Evolutionary conservation across 2,113 vertebrate genomes (phyloP).

Genomic region (Austrofundulus limnaeus): DNA sequence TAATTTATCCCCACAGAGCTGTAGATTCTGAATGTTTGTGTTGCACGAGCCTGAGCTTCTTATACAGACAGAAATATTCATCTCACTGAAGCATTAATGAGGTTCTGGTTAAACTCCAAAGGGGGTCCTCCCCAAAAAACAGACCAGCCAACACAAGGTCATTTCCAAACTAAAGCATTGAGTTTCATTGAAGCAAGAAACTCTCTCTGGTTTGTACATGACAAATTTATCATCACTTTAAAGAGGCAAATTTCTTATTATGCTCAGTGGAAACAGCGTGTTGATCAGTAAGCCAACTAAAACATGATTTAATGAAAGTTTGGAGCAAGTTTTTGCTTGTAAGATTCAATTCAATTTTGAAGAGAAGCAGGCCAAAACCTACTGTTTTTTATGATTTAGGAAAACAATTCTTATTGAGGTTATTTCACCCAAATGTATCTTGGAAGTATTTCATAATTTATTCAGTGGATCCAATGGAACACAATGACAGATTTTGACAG

Average conservation of each 20-base stretch:
- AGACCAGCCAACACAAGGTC: conserved; percentile 28
- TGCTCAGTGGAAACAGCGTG: conserved; percentile 28
- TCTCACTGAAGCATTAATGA: conserved; percentile 36
- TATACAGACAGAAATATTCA: conserved; percentile 26
- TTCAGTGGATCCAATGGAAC: conserved; percentile 15
- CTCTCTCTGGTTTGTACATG: conserved; percentile 13
- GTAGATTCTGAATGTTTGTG: not conserved
- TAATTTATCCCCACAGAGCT: conserved; percentile 2
- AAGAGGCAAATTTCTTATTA: conserved; percentile 1
- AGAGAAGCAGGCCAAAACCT: conserved; percentile 13
- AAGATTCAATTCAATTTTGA: not conserved
- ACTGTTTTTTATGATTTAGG: not conserved
- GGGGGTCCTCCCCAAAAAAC: conserved; percentile 29
- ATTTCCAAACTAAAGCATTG: conserved; percentile 52
- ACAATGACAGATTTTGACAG: not conserved
- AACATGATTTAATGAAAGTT: conserved; percentile 28
- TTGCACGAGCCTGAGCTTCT: conserved; percentile 10
- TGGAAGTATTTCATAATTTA: not conserved
- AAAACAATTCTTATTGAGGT: conserved; percentile 13
- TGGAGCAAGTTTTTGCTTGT: not conserved
- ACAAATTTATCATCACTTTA: conserved; percentile 25
- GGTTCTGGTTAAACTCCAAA: conserved; percentile 33
- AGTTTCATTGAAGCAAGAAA: conserved; percentile 52
- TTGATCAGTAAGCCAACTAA: conserved; percentile 36
- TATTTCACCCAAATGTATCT: conserved; percentile 13